These are phyloP conservation scores for Semicossyphus pulcher DNA, from an alignment of 2,113 vertebrate species.

Conservation along the genomic window DNA sequence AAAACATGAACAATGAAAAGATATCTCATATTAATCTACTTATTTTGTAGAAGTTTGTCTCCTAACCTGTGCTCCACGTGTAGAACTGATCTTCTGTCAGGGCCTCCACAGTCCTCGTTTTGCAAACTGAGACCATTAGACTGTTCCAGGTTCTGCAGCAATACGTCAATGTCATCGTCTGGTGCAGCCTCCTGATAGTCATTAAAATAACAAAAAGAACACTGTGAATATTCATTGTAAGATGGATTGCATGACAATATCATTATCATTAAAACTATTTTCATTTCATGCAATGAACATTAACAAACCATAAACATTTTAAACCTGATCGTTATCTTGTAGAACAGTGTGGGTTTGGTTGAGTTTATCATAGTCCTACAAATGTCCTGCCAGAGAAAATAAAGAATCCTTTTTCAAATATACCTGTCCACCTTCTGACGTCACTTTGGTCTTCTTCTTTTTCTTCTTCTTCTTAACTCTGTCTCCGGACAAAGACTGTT, in stretches of 20 bases:
- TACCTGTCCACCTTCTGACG: slow-evolving; percentile 83
- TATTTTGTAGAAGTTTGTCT: neutral
- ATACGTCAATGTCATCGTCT: slow-evolving; percentile 88
- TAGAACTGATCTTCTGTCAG: slow-evolving; percentile 84
- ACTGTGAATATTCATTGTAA: neutral
- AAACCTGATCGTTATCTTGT: neutral
- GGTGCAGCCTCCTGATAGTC: slow-evolving; percentile 75
- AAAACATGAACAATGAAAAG: neutral
- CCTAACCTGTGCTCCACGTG: slow-evolving; percentile 94
- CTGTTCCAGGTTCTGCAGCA: slow-evolving; percentile 89
- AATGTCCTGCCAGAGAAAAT: neutral
- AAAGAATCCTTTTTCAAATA: neutral
- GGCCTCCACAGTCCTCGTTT: slow-evolving; percentile 66
- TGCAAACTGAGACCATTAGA: slow-evolving; percentile 79
- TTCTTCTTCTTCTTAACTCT: slow-evolving; percentile 91
- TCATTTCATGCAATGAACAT: neutral
- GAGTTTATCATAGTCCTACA: neutral
- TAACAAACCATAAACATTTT: too few relatives aligned
- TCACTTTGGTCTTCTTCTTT: slow-evolving; percentile 90
- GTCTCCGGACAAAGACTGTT: slow-evolving; percentile 71
- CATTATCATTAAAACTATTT: neutral
- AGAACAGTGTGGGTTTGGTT: neutral
- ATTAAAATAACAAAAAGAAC: neutral
- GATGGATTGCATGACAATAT: neutral
- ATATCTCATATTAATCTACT: neutral